Evolutionary conservation across 1,140 invertebrate species (phyloP).

Genomic region (Zaprionus nigranus): DNA sequence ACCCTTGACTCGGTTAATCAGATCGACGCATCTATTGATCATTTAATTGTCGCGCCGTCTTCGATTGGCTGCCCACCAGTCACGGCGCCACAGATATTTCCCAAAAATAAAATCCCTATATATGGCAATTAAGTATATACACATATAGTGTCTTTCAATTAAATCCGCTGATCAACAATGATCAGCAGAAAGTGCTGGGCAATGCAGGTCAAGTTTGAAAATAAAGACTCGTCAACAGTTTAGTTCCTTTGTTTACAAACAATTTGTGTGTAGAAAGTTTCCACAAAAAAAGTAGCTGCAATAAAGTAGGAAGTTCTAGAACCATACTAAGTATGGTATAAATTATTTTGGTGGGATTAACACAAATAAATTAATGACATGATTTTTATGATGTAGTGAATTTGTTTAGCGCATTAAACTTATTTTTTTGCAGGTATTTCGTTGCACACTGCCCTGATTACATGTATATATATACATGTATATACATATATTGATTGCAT

Average conservation of each 20-base stretch:
- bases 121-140: neutral
- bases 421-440: neutral
- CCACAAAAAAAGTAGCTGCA: neutral
- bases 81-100: neutral
- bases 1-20: constrained; percentile 28
- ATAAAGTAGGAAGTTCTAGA: neutral
- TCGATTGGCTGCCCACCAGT: neutral
- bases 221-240: neutral
- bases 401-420: neutral
- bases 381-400: neutral
- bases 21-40: constrained; percentile 10
- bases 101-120: neutral
- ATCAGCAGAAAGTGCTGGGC: neutral
- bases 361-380: neutral
- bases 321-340: neutral
- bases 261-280: neutral
- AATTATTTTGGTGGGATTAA: neutral
- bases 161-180: constrained; percentile 3
- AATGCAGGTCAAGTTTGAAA: neutral
- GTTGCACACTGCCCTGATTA: neutral
- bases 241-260: constrained; percentile 2
- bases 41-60: constrained; percentile 7
- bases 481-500: too few species aligned
- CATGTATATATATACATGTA: neutral
- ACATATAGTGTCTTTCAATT: neutral